Evolutionary conservation across 2,797 vertebrate genomes (phyloP), one percentile per base, ranked within the genome.

Genomic region (Pseudochirops corinnae): DNA sequence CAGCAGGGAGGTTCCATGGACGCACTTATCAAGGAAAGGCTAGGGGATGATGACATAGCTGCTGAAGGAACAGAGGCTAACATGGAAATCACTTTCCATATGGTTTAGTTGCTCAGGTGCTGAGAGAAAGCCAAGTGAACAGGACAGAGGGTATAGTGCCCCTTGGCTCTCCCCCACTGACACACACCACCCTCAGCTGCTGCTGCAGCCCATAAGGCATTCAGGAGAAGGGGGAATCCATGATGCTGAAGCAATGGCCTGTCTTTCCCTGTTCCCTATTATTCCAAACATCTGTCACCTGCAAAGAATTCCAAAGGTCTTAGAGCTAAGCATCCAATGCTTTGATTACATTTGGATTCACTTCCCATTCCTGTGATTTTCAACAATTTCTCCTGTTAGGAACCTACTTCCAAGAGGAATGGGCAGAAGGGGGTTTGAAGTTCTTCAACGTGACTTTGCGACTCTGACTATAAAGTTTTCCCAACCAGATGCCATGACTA

Each of bases 41-140:
- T 13, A 91, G 57, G 74, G 94, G 91, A 58, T 94, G 92, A 33
- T 93, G 97, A 96, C 94, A 96, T 12, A 93, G 90, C 29, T 97
- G 94, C 97, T 74, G 93, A 93, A 95, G 28, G 97, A 98, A 97
- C 60, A 92, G 58, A 98, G 98, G 93, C 95, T 82, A 93, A 93
- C 1, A 60, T 92, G 67, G 92, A 91, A 94, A 97, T 92, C 0
- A 13, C 96, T 97, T 97, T 96, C 93, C 93, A 93, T 67, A 0
- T 92, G 93, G 58, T 90, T 98, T 29, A 4, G 90, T 98, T 95
- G 97, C 52, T 95, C 56, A 62, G 26, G 18, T 90, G 58, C 94
- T 96, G 96, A 95, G 93, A 56, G 96, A 97, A 92, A 96, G 95
- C 58, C 92, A 97, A 97, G 95, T 24, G 92, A 96, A 92, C 74